A percentile compares a stretch with the other conserved stretches of the same genome.
Conservation (phyloP, 2,113 vertebrate species). For the Zapornia atra region DNA sequence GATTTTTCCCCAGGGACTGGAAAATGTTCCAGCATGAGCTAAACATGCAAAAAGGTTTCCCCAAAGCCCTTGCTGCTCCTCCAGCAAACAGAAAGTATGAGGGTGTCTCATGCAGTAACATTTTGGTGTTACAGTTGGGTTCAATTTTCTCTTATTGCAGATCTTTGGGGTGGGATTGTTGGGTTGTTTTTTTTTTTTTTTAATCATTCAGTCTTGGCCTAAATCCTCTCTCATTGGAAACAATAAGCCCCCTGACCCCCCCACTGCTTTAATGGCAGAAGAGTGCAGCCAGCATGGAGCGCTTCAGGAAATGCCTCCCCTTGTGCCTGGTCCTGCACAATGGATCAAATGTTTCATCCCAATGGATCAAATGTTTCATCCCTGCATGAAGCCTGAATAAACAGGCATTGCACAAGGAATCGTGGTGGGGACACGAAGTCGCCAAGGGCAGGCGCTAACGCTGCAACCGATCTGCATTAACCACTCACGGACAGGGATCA, state of each 20-base stretch:
- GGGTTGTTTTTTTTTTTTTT: neutral
- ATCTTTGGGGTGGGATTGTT: neutral
- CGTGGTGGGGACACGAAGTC: neutral
- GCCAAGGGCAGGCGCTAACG: neutral
- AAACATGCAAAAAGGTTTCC: neutral
- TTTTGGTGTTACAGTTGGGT: neutral
- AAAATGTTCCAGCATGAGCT: neutral
- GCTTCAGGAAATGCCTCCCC: neutral
- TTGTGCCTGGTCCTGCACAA: neutral
- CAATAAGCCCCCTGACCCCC: neutral
- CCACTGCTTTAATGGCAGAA: neutral
- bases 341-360: slow-evolving; percentile 26
- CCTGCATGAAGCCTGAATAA: slow-evolving; percentile 18
- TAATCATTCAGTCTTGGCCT: neutral
- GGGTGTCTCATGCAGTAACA: neutral
- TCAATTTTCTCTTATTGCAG: slow-evolving; percentile 34
- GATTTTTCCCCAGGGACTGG: neutral
- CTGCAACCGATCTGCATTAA: neutral
- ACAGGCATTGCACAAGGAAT: slow-evolving; percentile 31
- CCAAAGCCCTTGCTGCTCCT: neutral
- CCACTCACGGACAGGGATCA: fast-evolving
- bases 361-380: slow-evolving; percentile 35
- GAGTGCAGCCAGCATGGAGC: neutral
- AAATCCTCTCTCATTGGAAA: neutral
- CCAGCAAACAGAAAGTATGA: neutral